phyloP scores from a whole-genome alignment of 2,888 invertebrate species.

The Synergus umbraculus region DNA sequence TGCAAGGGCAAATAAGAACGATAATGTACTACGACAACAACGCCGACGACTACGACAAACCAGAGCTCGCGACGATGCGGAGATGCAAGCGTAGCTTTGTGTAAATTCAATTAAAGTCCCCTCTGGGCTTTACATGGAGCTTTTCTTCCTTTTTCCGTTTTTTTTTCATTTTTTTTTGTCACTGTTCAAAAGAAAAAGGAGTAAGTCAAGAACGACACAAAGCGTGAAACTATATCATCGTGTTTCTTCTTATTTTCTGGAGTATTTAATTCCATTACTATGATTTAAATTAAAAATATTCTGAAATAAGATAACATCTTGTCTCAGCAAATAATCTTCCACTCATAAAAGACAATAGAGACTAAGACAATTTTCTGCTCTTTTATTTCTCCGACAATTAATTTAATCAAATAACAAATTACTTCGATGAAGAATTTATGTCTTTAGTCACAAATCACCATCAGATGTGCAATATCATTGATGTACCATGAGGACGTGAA shows the following conservation, averaged over 20 bases:
- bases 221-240: slow-evolving; percentile 27
- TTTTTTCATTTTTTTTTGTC: neutral
- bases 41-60: slow-evolving; percentile 22
- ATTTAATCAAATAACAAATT: neutral
- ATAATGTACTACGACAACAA: slow-evolving; percentile 39
- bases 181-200: slow-evolving; percentile 11
- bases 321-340: neutral
- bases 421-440: neutral
- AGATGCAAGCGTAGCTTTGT: slow-evolving; percentile 39
- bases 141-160: slow-evolving; percentile 1
- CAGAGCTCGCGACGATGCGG: slow-evolving; percentile 32
- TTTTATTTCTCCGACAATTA: no score
- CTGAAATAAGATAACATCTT: neutral
- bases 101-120: slow-evolving; percentile 39
- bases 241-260: neutral
- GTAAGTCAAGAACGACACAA: slow-evolving; percentile 27
- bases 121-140: slow-evolving; percentile 39
- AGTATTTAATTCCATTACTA: neutral
- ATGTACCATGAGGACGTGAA: neutral
- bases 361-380: no score
- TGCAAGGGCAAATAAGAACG: slow-evolving; percentile 38
- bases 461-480: neutral
- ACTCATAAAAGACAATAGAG: no score
- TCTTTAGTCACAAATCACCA: neutral
- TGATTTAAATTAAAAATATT: neutral